Evolutionary conservation across 2,888 invertebrate species (phyloP).

Genomic region (Crossocerus cetratus): DNA sequence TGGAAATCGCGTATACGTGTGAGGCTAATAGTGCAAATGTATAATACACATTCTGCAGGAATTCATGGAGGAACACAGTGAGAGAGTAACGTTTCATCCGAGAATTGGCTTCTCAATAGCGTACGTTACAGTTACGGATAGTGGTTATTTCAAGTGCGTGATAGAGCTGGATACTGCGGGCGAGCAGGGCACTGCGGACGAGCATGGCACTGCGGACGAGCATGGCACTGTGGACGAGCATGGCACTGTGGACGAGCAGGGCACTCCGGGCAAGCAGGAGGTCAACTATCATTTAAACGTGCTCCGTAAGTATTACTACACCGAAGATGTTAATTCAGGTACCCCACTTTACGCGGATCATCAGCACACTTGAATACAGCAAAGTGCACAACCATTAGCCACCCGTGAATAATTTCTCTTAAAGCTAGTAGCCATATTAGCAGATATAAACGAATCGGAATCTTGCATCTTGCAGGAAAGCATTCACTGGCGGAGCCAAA

Average conservation of each 20-base stretch:
- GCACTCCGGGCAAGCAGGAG: not conserved
- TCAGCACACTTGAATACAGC: too few relatives aligned
- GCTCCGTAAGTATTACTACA: slow-evolving; percentile 38
- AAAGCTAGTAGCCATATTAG: not conserved
- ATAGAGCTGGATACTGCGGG: slow-evolving; percentile 11
- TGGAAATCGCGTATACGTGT: not conserved
- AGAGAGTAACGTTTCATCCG: slow-evolving; percentile 73
- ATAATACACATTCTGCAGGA: not conserved
- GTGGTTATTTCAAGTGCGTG: slow-evolving; percentile 39
- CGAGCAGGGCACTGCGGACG: too few relatives aligned
- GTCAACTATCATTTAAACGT: slow-evolving; percentile 40
- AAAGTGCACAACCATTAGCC: too few relatives aligned
- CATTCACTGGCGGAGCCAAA: slow-evolving; percentile 46
- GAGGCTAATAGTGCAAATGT: not conserved
- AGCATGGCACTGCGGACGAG: too few relatives aligned
- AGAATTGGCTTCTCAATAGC: slow-evolving; percentile 76
- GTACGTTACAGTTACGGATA: slow-evolving; percentile 67
- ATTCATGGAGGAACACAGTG: slow-evolving; percentile 2
- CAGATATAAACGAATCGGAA: not conserved
- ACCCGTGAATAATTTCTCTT: not conserved
- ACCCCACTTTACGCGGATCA: not conserved
- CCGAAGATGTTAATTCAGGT: slow-evolving; percentile 18
- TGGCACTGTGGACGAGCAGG: too few relatives aligned
- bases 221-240: too few relatives aligned
- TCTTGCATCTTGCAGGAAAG: slow-evolving; percentile 35